These are phyloP conservation scores for Pagetopsis macropterus DNA, from an alignment of 2,797 vertebrate species.

Conservation along the genomic window DNA sequence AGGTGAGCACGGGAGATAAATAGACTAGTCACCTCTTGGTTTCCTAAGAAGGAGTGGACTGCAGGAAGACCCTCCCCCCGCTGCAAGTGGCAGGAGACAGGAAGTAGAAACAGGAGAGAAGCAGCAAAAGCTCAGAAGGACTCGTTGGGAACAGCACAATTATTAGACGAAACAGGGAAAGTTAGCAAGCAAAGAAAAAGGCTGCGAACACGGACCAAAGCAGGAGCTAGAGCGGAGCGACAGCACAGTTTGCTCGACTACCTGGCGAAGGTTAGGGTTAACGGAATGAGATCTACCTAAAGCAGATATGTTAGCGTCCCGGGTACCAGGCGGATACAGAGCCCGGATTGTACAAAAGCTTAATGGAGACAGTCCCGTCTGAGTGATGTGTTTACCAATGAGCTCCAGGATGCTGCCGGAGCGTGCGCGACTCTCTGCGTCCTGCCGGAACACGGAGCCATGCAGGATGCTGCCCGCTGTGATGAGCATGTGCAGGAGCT, in stretches of 20 bases:
- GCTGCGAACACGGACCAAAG: conserved; percentile 32
- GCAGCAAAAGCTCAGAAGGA: conserved; percentile 74
- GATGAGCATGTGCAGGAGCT: conserved; percentile 90
- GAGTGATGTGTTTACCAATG: conserved; percentile 84
- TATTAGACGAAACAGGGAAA: conserved; percentile 21
- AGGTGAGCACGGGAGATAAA: conserved; percentile 57
- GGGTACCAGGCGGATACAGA: not conserved
- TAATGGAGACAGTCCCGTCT: not conserved
- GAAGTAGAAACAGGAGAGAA: conserved; percentile 82
- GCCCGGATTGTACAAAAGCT: not conserved
- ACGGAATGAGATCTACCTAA: conserved; percentile 32
- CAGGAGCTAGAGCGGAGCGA: conserved; percentile 30
- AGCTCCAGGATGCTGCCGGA: conserved; percentile 94
- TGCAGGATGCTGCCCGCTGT: conserved; percentile 84
- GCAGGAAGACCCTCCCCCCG: conserved; percentile 95
- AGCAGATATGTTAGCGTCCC: not conserved
- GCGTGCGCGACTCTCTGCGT: conserved; percentile 83
- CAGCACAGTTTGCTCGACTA: not conserved
- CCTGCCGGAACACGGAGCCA: conserved; percentile 85
- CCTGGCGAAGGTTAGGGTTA: conserved; percentile 21
- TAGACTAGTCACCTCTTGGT: conserved; percentile 94
- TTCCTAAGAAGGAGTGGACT: conserved; percentile 96
- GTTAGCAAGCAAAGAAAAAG: conserved; percentile 60
- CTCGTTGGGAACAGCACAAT: conserved; percentile 41
- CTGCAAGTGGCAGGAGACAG: conserved; percentile 90